phyloP scores from a whole-genome alignment of 2,113 vertebrate genomes.

The Bucco capensis region DNA sequence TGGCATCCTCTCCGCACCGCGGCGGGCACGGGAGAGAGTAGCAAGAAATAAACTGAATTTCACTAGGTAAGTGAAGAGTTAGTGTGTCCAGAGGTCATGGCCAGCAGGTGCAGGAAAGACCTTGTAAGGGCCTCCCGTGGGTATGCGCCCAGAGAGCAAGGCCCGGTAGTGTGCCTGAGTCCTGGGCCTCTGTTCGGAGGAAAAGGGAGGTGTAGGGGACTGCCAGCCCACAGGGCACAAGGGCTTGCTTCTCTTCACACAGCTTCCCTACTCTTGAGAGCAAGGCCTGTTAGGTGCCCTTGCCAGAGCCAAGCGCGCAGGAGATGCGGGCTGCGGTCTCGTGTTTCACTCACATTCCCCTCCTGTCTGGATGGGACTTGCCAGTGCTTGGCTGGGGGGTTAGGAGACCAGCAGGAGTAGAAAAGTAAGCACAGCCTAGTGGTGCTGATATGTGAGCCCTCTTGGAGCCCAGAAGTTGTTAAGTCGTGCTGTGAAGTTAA shows the following conservation, averaged over 20 bases:
- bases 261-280: too few species aligned
- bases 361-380: rapidly evolving
- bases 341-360: rapidly evolving
- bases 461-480: neutral
- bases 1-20: rapidly evolving
- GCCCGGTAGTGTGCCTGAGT: too few species aligned
- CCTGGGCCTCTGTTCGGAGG: neutral
- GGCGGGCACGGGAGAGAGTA: too few species aligned
- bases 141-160: rapidly evolving
- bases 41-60: neutral
- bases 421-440: neutral
- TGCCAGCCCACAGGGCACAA: rapidly evolving
- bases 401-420: too few species aligned
- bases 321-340: rapidly evolving
- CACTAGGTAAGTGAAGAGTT: rapidly evolving
- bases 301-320: rapidly evolving
- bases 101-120: neutral
- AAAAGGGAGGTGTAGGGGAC: rapidly evolving
- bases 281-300: rapidly evolving
- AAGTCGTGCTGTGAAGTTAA: neutral
- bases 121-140: rapidly evolving
- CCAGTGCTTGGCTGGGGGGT: neutral
- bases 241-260: rapidly evolving
- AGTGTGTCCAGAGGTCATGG: rapidly evolving
- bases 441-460: rapidly evolving